Conservation (phyloP, 2,113 vertebrate species). For the Strigops habroptila region DNA sequence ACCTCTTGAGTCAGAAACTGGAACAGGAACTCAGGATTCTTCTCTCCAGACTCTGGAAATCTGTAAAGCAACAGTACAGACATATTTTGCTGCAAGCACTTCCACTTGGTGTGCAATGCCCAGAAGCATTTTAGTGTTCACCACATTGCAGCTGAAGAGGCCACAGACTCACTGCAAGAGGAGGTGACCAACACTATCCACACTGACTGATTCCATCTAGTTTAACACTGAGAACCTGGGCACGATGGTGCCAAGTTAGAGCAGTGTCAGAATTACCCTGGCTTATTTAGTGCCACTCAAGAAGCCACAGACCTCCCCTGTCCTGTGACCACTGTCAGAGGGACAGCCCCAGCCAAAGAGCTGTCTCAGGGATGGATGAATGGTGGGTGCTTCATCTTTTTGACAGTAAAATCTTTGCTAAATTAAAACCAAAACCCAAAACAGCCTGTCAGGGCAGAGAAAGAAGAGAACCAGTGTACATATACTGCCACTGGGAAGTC, state of each 20-base stretch:
- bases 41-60: not conserved
- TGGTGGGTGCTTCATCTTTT: not conserved
- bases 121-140: not conserved
- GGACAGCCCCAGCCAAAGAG: not conserved
- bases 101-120: not conserved
- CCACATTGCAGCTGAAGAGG: not conserved
- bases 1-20: not conserved
- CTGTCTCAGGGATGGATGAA: not conserved
- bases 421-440: not conserved
- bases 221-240: not conserved
- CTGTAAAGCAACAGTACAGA: not conserved
- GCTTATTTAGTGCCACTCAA: not conserved
- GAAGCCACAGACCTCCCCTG: not conserved
- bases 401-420: not conserved
- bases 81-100: not conserved
- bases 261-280: not conserved
- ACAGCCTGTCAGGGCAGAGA: not conserved
- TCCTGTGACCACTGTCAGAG: not conserved
- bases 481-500: not conserved
- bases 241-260: not conserved
- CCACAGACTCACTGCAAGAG: not conserved
- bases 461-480: not conserved
- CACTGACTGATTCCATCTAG: not conserved
- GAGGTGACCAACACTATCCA: not conserved
- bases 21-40: not conserved